phyloP scores from a whole-genome alignment of 2,888 invertebrate species.

The Tachina fera region DNA sequence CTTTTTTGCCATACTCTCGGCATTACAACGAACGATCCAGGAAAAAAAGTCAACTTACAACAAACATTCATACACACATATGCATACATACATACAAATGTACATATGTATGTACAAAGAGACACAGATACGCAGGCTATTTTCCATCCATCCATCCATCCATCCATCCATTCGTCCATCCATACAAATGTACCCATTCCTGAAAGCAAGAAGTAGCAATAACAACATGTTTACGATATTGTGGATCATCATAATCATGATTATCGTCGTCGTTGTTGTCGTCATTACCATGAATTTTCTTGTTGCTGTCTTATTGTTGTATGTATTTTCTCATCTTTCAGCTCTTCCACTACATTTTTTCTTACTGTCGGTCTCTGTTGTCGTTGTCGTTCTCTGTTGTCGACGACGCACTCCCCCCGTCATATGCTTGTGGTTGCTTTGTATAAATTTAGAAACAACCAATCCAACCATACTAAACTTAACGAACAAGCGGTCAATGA shows the following conservation, averaged over 20 bases:
- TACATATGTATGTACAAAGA: background rate
- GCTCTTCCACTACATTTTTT: conserved; percentile 47
- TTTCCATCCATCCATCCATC: background rate
- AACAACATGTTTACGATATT: conserved; percentile 52
- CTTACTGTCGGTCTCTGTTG: conserved; percentile 18
- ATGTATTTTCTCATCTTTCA: conserved; percentile 51
- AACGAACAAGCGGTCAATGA: conserved; percentile 83
- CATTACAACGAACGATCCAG: conserved; percentile 67
- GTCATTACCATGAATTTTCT: conserved; percentile 69
- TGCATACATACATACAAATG: background rate
- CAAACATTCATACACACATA: conserved; percentile 14
- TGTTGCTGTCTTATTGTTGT: conserved; percentile 70
- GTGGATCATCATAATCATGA: conserved; percentile 64
- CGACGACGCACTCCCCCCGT: conserved; percentile 26
- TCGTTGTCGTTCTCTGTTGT: conserved; percentile 30
- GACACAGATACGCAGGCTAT: background rate
- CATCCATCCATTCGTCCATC: conserved; percentile 2
- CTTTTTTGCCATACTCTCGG: conserved; percentile 17
- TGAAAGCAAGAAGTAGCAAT: conserved; percentile 44
- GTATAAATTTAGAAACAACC: conserved; percentile 68
- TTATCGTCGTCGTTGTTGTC: conserved; percentile 52
- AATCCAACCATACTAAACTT: conserved; percentile 76
- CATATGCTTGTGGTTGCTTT: conserved; percentile 40
- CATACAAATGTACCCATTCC: conserved; percentile 20
- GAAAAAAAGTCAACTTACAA: conserved; percentile 58